These are phyloP conservation scores for Paelopatides confundens DNA, from an alignment of 53 echinoderm and acorn worm genomes.

Conservation along the genomic window DNA sequence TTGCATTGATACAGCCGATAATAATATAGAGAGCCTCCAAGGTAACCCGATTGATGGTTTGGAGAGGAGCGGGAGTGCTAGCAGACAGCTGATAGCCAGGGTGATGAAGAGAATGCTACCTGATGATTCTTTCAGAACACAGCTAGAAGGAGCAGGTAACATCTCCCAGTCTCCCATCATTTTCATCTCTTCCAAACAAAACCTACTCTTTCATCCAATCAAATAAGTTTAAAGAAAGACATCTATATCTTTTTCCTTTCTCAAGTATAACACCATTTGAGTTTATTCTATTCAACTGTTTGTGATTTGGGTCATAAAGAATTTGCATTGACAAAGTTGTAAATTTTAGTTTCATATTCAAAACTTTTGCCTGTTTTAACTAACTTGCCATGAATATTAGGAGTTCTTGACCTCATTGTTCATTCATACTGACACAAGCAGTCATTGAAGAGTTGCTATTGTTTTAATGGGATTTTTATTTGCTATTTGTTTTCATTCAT, in stretches of 20 bases:
- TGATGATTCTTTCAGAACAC: conserved; percentile 85
- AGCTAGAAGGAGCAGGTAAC: conserved; percentile 89
- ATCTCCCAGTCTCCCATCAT: background rate
- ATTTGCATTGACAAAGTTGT: too few species aligned
- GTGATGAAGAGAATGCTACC: conserved; percentile 86
- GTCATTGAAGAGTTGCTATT: too few species aligned
- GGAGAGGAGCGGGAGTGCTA: conserved; percentile 50
- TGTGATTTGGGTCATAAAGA: too few species aligned
- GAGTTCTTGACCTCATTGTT: too few species aligned
- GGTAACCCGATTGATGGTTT: conserved; percentile 1
- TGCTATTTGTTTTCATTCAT: too few species aligned
- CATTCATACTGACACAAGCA: too few species aligned
- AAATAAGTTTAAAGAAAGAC: too few species aligned
- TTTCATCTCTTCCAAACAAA: background rate
- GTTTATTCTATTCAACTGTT: conserved; percentile 38
- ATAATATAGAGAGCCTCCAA: conserved; percentile 25
- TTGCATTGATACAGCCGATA: background rate
- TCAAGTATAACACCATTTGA: conserved; percentile 56
- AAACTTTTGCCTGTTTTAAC: background rate
- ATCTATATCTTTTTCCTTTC: conserved; percentile 8
- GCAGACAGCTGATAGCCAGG: conserved; percentile 74
- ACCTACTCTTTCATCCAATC: too few species aligned
- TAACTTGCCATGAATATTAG: too few species aligned
- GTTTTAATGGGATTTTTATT: too few species aligned
- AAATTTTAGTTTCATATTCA: too few species aligned